Conservation (phyloP, 2,797 vertebrate genomes). For the Lepidocolaptes lacrymiger region DNA sequence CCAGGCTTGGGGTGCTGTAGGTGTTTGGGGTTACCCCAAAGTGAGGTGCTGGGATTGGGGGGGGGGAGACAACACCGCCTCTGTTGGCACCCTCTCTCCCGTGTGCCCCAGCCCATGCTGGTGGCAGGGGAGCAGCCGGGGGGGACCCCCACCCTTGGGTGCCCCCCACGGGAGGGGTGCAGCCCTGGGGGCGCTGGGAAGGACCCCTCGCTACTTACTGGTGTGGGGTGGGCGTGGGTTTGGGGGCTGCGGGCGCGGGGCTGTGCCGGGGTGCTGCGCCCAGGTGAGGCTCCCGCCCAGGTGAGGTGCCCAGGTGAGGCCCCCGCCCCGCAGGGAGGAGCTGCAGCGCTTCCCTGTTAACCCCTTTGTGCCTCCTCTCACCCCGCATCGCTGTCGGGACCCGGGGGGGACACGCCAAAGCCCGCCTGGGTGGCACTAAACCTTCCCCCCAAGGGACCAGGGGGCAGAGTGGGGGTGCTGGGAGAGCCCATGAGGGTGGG, state of each 20-base stretch:
- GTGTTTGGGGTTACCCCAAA: neutral
- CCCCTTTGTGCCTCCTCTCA: neutral
- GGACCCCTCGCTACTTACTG: slow-evolving; percentile 12
- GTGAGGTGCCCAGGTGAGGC: slow-evolving; percentile 48
- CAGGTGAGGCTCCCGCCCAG: neutral
- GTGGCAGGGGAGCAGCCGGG: fast-evolving
- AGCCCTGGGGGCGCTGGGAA: neutral
- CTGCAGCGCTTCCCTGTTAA: slow-evolving; percentile 19
- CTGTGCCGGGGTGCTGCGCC: neutral
- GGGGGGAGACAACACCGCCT: neutral
- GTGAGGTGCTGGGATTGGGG: neutral
- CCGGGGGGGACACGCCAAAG: neutral
- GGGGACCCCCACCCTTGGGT: neutral
- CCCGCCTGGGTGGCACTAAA: neutral
- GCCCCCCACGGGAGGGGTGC: neutral
- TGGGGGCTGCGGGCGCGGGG: neutral
- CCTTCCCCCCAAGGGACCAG: fast-evolving
- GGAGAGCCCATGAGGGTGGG: neutral
- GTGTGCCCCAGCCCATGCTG: fast-evolving
- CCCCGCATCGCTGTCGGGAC: fast-evolving
- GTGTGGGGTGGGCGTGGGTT: neutral
- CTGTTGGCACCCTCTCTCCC: fast-evolving
- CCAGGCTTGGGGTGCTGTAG: neutral
- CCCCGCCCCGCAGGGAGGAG: slow-evolving; percentile 41
- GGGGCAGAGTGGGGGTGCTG: too few relatives aligned